Percentiles rank a stretch among this genome's conserved stretches.
Evolutionary conservation across 2,888 invertebrate genomes (phyloP).

Genomic region (Catocala sponsa): DNA sequence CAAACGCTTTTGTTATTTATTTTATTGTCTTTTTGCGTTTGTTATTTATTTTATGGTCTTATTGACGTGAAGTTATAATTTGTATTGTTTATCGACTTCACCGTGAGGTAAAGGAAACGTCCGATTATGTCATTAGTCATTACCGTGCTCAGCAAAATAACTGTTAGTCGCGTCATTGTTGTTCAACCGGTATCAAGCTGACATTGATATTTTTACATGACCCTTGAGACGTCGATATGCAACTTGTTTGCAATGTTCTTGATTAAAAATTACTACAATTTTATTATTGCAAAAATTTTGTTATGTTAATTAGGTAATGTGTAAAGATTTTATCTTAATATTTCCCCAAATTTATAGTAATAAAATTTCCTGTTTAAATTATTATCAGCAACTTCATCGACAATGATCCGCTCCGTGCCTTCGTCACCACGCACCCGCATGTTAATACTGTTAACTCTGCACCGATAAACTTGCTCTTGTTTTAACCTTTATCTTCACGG

Average conservation of each 20-base stretch:
- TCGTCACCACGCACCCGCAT: constrained; percentile 70
- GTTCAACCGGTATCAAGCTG: constrained; percentile 9
- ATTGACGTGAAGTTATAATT: constrained; percentile 26
- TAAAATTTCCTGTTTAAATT: too few relatives aligned
- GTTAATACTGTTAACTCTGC: constrained; percentile 66
- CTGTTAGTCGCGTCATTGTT: constrained; percentile 30
- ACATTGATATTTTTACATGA: constrained; percentile 9
- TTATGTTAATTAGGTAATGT: too few relatives aligned
- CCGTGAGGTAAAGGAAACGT: constrained; percentile 35
- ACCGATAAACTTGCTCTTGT: constrained; percentile 50
- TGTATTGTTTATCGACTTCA: constrained; percentile 34
- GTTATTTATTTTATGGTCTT: too few relatives aligned
- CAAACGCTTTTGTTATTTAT: constrained; percentile 15
- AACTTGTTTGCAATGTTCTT: not conserved
- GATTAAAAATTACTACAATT: not conserved
- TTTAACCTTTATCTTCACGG: constrained; percentile 50
- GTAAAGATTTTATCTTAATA: not conserved
- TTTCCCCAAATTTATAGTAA: not conserved
- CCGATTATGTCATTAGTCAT: constrained; percentile 28
- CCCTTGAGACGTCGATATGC: not conserved
- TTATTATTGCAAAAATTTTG: not conserved
- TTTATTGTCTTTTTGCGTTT: constrained; percentile 31
- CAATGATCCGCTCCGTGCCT: constrained; percentile 46
- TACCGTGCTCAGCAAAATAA: constrained; percentile 17
- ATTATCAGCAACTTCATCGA: constrained; percentile 39